Conservation (phyloP, 2,888 invertebrate genomes). For the Leptinotarsa tumamoca region DNA sequence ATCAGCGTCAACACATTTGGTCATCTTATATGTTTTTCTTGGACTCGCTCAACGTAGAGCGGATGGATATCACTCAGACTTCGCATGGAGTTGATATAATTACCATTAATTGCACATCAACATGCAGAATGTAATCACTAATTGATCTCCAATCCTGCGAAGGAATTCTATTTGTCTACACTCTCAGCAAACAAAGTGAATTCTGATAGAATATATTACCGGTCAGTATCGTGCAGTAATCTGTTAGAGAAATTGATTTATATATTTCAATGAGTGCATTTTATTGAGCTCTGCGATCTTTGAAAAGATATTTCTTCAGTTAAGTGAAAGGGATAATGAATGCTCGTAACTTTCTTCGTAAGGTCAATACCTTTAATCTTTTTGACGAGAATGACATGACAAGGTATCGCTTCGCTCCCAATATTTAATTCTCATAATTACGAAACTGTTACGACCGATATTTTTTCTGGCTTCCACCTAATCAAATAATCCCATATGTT, state of each 20-base stretch:
- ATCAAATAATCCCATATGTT: too few relatives aligned
- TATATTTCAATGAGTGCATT: background rate
- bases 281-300: background rate
- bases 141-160: conserved; percentile 8
- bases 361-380: too few relatives aligned
- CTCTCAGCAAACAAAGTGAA: conserved; percentile 6
- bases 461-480: too few relatives aligned
- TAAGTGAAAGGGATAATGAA: too few relatives aligned
- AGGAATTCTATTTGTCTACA: conserved; percentile 15
- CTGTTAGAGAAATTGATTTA: background rate
- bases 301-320: background rate
- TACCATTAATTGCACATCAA: conserved; percentile 16
- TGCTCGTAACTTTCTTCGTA: too few relatives aligned
- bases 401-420: too few relatives aligned
- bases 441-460: too few relatives aligned
- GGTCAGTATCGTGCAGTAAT: background rate
- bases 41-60: conserved; percentile 7
- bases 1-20: conserved; percentile 12
- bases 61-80: background rate
- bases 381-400: too few relatives aligned
- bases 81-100: conserved; percentile 5
- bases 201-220: background rate
- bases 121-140: conserved; percentile 11
- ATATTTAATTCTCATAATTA: too few relatives aligned
- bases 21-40: conserved; percentile 8